Base-by-base conservation (phyloP, 2,888 invertebrate species). In the Gastrophysa polygoni region DNA sequence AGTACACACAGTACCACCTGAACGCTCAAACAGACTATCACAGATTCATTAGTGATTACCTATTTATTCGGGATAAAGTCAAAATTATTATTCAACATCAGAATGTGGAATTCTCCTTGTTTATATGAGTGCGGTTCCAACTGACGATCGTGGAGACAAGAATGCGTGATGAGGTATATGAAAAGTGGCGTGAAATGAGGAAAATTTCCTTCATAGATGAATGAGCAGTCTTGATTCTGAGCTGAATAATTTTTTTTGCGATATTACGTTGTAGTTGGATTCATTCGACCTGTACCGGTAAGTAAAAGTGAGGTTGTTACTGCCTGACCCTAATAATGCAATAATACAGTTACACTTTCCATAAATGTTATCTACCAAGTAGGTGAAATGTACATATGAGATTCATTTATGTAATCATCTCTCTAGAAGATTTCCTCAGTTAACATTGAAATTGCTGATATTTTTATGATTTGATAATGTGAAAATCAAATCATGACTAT, bases 291-390 rank as follows among this genome's bases (percentile, higher is more conserved):
- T 59, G 24, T 29, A 61, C 59, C 61, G 63, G 62, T 62, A 60
- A 66, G 68, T 68, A 66, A 68, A 68, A 68, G 68, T 68, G 59
- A 61, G 54, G 49, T 59, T 11, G 62, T 59, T 57, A 49, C 34
- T 44, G 56, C 47, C 28, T 66, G 68, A 68, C 68, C 68, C 63
- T 61, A 66, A 59, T 68, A 18, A 16, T 48, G 43, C 24, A 24
- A 7, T 43, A 64, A 58, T 58, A 50, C 54, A 56, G 38, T 29
- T 52, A 50, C 47, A 68, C 68, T 68, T 68, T 68, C 64, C 64
- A 61, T 62, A 56, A 65, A 57, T 57, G 57, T 67, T 54, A 21
- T 46, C 14, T 54, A 21, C 18, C 14, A 24, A 16, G 54, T 21
- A 16, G 54, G 7, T 44, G 46, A 21, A 46, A 21, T 46, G 11